These are phyloP conservation scores for Ischnus inquisitorius DNA, from an alignment of 2,888 invertebrate genomes.

Conservation along the genomic window DNA sequence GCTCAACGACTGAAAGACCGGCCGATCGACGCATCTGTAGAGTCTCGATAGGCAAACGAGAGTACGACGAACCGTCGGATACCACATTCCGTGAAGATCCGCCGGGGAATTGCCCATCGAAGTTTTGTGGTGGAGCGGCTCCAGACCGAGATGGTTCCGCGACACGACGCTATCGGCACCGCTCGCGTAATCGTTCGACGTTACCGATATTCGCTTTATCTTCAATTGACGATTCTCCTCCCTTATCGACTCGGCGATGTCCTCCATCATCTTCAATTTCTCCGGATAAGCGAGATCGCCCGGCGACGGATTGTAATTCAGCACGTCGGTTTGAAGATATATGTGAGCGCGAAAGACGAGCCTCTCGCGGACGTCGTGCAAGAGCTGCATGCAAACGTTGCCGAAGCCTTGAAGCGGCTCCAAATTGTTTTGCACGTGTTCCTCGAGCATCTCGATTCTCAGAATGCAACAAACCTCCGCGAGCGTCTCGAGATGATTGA, in stretches of 20 bases:
- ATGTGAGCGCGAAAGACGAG: conserved; percentile 98
- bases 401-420: conserved; percentile 92
- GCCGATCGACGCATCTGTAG: conserved; percentile 96
- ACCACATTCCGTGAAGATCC: conserved; percentile 99
- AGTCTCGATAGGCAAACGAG: conserved; percentile 97
- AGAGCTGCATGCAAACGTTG: conserved; percentile 91
- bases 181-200: conserved; percentile 77
- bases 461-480: conserved; percentile 98
- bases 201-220: conserved; percentile 81
- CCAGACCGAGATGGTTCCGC: conserved; percentile 74
- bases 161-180: conserved; percentile 12
- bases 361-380: conserved; percentile 98
- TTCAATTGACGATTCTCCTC: conserved; percentile 81
- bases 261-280: conserved; percentile 99
- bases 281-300: conserved; percentile 99
- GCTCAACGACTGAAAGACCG: conserved; percentile 98
- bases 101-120: conserved; percentile 92
- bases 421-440: conserved; percentile 93
- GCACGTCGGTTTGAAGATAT: conserved; percentile 96
- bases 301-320: conserved; percentile 94
- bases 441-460: conserved; percentile 96
- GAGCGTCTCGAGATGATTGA: conserved; percentile 98
- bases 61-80: conserved; percentile 98
- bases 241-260: conserved; percentile 83
- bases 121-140: conserved; percentile 79